These are phyloP conservation scores for Hirtodrosophila histrioides DNA, from an alignment of 2,888 invertebrate species.

Conservation along the genomic window DNA sequence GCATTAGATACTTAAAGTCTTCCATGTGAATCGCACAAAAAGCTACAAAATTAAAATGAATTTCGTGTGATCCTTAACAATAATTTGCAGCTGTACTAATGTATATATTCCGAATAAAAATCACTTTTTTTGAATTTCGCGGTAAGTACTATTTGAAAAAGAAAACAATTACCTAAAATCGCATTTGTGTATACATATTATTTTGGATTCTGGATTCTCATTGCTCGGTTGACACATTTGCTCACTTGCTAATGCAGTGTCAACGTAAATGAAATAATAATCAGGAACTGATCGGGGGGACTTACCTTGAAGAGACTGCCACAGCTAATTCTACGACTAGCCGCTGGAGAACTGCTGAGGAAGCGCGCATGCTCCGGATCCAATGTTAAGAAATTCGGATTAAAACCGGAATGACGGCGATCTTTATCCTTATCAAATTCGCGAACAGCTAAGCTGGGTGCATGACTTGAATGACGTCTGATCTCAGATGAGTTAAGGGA, in stretches of 20 bases:
- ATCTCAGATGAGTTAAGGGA: slow-evolving; percentile 79
- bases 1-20: background rate
- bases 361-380: slow-evolving; percentile 88
- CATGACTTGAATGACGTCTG: slow-evolving; percentile 84
- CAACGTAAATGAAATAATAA: slow-evolving; percentile 45
- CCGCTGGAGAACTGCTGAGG: slow-evolving; percentile 91
- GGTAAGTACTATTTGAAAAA: background rate
- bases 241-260: slow-evolving; percentile 61
- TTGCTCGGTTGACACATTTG: slow-evolving; percentile 67
- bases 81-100: slow-evolving; percentile 16
- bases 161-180: slow-evolving; percentile 65
- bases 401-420: slow-evolving; percentile 85
- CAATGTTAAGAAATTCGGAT: slow-evolving; percentile 87
- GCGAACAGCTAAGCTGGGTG: slow-evolving; percentile 85
- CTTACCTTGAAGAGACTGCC: slow-evolving; percentile 93
- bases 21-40: slow-evolving; percentile 26
- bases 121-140: slow-evolving; percentile 2
- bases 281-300: slow-evolving; percentile 34
- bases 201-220: slow-evolving; percentile 55
- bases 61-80: slow-evolving; percentile 26
- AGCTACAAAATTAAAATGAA: slow-evolving; percentile 7
- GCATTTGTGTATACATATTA: slow-evolving; percentile 50
- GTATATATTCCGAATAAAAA: background rate
- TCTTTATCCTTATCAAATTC: slow-evolving; percentile 84
- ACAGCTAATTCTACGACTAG: slow-evolving; percentile 95